A percentile compares a stretch with the other conserved stretches of the same genome.
Evolutionary conservation across 2,797 vertebrate genomes (phyloP).

Genomic region (Alfaro cultratus): DNA sequence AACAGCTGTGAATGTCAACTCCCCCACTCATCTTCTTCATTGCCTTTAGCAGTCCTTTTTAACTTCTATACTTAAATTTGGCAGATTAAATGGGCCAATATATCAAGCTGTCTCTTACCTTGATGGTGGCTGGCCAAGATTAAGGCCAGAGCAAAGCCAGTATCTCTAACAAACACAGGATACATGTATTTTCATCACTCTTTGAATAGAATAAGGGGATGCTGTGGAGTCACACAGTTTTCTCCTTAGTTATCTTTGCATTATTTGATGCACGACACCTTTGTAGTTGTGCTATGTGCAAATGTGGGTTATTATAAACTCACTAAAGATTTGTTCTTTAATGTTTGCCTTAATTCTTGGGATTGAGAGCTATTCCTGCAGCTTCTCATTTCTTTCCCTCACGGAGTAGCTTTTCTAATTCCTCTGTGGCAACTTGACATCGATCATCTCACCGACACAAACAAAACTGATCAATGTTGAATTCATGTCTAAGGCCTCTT

Average conservation of each 20-base stretch:
- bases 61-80: neutral
- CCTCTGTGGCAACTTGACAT: neutral
- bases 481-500: neutral
- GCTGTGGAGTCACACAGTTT: neutral
- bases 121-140: neutral
- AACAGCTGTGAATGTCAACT: conserved; percentile 5
- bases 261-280: neutral
- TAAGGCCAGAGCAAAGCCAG: neutral
- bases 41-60: neutral
- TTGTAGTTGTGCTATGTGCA: neutral
- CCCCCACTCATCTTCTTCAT: neutral
- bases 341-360: neutral
- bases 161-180: neutral
- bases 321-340: neutral
- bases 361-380: neutral
- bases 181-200: neutral
- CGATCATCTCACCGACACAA: neutral
- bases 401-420: neutral
- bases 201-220: neutral
- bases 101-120: neutral
- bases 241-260: neutral
- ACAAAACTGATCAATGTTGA: neutral
- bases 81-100: neutral
- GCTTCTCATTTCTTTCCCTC: neutral
- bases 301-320: neutral